Percentiles rank a stretch among this genome's conserved stretches.
These are phyloP conservation scores for Chrysochloris asiatica DNA, from an alignment of 2,113 vertebrate species.

Conservation along the genomic window DNA sequence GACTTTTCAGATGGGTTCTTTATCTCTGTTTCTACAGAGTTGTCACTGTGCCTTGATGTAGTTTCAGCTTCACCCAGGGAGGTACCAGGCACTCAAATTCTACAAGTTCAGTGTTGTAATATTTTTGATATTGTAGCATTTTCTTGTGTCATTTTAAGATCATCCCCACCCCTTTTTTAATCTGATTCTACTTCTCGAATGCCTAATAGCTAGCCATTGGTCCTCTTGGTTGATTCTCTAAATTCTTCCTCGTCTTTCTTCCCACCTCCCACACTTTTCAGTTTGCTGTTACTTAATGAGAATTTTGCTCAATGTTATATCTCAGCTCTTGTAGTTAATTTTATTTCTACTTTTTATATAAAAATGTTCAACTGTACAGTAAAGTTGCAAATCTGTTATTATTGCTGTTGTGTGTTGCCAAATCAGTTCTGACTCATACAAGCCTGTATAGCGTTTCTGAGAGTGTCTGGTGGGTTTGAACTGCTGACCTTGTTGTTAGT, in stretches of 20 bases:
- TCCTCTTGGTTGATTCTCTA: neutral
- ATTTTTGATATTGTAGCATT: neutral
- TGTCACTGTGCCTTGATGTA: neutral
- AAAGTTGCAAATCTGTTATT: too few relatives aligned
- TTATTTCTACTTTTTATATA: too few relatives aligned
- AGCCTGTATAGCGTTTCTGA: too few relatives aligned
- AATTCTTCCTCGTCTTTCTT: neutral
- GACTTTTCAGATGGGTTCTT: neutral
- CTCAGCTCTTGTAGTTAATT: neutral
- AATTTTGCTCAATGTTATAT: constrained; percentile 30
- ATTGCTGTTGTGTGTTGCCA: too few relatives aligned
- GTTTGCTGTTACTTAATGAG: neutral
- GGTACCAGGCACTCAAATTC: neutral
- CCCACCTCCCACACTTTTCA: neutral
- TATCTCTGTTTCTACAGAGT: neutral
- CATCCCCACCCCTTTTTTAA: too few relatives aligned
- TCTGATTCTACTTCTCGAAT: neutral
- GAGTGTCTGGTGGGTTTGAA: too few relatives aligned
- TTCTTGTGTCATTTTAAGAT: neutral
- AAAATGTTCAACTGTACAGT: too few relatives aligned
- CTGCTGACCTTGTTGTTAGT: too few relatives aligned
- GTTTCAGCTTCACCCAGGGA: neutral
- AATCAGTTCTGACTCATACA: too few relatives aligned
- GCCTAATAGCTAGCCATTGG: neutral
- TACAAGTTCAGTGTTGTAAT: neutral